Base-by-base conservation (phyloP, 2,888 invertebrate genomes). In the Hydrotaea cyrtoneurina region DNA sequence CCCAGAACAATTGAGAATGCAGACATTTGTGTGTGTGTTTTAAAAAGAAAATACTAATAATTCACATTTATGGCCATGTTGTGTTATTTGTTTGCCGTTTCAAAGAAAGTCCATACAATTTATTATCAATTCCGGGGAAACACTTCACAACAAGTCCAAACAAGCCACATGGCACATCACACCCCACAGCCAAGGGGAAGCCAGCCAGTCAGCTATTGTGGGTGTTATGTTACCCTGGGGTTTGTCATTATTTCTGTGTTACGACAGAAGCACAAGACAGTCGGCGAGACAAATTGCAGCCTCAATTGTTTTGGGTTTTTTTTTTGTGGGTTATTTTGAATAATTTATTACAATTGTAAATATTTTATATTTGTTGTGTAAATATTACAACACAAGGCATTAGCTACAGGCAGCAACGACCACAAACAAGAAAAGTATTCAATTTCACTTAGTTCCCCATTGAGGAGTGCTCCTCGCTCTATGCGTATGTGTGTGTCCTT, bases 261-360 rank as follows among this genome's bases (percentile, higher is more conserved):
- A 66, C 11, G 19, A 36, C 4, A 62, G 66, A n/a, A 39, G 39
- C 66, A 17, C 43, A 66, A 66, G 26, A 62, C 31, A 59, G 23
- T 21, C 69, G 21, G 46, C 43, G 69, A 75, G 57, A 74, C 74
- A 77, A 80, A 73, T 80, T 77, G 72, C 15, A 77, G 73, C 80
- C 74, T 80, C 80, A 74, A 80, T 80, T 71, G 77, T 69, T 83
- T 66, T 46, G 17, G 21, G 19, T 79, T 73, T 43, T 69, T 13
- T 79, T 73, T 43, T 69, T 13, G 36, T 66, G 26, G 71, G 11
- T 69, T 73, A 39, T 43, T 73, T 39, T 73, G 80, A 55, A 19
- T 75, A 80, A 84, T 80, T 78, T 84, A 80, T 84, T 78, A 50
- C 75, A 64, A 80, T 84, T 75, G 55, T 62, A 69, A 69, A 69